phyloP scores from a whole-genome alignment of 2,113 vertebrate species.

The Hemibagrus wyckioides region DNA sequence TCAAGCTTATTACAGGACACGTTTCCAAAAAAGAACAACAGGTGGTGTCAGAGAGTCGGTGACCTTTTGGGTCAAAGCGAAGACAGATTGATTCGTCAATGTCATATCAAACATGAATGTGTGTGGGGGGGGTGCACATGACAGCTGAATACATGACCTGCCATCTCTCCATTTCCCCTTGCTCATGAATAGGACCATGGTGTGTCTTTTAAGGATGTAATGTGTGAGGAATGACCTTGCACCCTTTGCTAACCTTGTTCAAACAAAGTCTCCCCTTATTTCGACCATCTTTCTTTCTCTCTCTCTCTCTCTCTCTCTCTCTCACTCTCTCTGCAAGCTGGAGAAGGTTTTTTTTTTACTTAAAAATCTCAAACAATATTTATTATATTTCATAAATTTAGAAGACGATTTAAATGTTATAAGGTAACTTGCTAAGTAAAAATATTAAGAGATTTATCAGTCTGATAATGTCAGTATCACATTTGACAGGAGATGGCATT shows the following conservation, averaged over 20 bases:
- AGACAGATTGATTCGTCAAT: slow-evolving; percentile 65
- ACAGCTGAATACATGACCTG: slow-evolving; percentile 50
- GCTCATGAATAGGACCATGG: slow-evolving; percentile 49
- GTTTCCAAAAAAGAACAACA: slow-evolving; percentile 61
- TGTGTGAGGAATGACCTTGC: slow-evolving; percentile 58
- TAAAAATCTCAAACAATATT: slow-evolving; percentile 9
- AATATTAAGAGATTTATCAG: neutral
- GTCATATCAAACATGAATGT: slow-evolving; percentile 51
- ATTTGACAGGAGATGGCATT: neutral
- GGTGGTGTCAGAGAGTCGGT: slow-evolving; percentile 54
- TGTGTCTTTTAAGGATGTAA: slow-evolving; percentile 66
- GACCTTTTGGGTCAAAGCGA: slow-evolving; percentile 54
- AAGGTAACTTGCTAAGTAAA: neutral
- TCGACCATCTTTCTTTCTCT: neutral
- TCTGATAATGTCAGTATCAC: neutral
- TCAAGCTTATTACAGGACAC: slow-evolving; percentile 56
- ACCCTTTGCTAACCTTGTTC: slow-evolving; percentile 34
- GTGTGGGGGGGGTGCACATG: neutral
- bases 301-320: no score
- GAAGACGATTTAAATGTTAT: neutral
- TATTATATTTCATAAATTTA: neutral
- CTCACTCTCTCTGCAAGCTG: neutral
- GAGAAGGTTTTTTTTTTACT: neutral
- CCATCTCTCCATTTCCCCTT: slow-evolving; percentile 35
- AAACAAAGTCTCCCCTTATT: slow-evolving; percentile 9